Evolutionary conservation across 2,113 vertebrate genomes (phyloP), one percentile per base, ranked within the genome.

Genomic region (Heterochromis multidens): DNA sequence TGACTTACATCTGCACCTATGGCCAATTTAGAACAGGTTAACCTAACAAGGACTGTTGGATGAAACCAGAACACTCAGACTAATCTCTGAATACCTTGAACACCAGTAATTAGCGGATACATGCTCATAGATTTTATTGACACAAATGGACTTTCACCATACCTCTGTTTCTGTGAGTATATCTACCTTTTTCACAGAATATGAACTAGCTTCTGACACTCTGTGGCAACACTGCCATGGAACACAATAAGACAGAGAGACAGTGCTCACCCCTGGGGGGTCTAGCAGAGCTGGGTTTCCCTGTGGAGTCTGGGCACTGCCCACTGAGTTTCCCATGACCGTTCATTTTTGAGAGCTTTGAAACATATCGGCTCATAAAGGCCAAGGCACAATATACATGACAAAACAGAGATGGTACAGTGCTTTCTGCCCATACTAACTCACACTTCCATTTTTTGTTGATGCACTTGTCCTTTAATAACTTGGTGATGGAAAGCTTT

Each of bases 311-410:
- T 49, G 52, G 61, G 56, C 6, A 31, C 79, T 76, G 82, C 93
- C 89, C 76, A 92, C 94, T 83, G 94, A 78, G 93, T 93, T 95
- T 95, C 94, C 94, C 94, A 95, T 93, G 94, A 94, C 91, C 94
- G 8, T 82, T 91, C 77, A 87, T 87, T 93, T 91, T 89, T 58
- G 77, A 81, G 25, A 43, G 88, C 81, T 92, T 77, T 63, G 80
- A 89, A 87, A 88, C 84, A 90, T 79, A 86, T 89, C 31, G 89
- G 88, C 40, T 80, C 52, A 58, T 62, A 79, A 91, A 88, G 82
- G 87, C 76, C 27, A 17, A 17, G 54, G 62, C 63, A 91, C 82
- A 92, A 93, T 89, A n/a, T 84, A 80, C 33, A 87, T 56, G 67
- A 91, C 87, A 92, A 87, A 83, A 80, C 80, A 46, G 52, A 79